Percentiles rank a stretch among this genome's conserved stretches.
These are phyloP conservation scores for Pseudocheirus occidentalis DNA, from an alignment of 2,797 vertebrate genomes.

Conservation along the genomic window DNA sequence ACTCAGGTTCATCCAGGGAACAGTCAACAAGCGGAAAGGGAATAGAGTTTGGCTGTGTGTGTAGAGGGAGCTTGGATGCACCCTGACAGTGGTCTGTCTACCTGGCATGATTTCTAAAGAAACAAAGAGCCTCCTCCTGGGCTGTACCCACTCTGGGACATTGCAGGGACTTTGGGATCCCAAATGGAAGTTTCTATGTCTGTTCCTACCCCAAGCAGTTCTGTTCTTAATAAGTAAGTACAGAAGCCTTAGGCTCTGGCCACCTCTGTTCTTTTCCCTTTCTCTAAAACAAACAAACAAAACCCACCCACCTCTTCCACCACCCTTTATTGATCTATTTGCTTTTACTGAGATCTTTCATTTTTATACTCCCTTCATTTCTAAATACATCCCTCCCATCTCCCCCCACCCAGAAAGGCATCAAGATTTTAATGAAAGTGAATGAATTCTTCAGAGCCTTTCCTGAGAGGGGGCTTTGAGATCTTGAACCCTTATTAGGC, in stretches of 20 bases:
- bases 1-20: constrained; percentile 2
- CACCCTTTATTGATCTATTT: not conserved
- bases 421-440: not conserved
- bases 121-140: not conserved
- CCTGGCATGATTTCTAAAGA: not conserved
- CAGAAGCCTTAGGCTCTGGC: not conserved
- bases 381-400: not conserved
- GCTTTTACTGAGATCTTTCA: not conserved
- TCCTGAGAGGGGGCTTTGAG: not conserved
- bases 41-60: not conserved
- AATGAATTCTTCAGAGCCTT: not conserved
- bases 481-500: not conserved
- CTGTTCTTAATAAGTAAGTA: not conserved
- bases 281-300: not conserved
- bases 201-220: not conserved
- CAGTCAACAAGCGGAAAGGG: not conserved
- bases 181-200: not conserved
- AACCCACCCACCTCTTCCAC: not conserved
- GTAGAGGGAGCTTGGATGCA: not conserved
- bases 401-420: not conserved
- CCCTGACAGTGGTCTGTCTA: not conserved
- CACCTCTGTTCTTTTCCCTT: not conserved
- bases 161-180: not conserved
- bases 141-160: not conserved
- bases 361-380: not conserved